Conservation (phyloP, 2,113 vertebrate species). For the Paralichthys olivaceus region DNA sequence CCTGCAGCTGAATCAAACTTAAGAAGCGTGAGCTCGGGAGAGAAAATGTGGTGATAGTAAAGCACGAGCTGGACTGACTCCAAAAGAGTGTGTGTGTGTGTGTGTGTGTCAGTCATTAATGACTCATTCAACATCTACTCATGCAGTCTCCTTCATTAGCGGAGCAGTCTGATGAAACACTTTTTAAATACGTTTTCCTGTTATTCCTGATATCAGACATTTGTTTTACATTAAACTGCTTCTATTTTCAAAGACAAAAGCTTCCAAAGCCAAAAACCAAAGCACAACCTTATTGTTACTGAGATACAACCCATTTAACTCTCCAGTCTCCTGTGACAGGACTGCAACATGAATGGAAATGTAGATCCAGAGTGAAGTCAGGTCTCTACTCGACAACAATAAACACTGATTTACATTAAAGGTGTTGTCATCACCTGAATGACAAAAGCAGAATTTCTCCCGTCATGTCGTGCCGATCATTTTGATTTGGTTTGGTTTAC, state of each 20-base stretch:
- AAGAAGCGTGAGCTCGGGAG: constrained; percentile 33
- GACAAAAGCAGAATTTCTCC: background rate
- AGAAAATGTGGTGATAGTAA: constrained; percentile 34
- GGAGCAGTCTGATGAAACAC: background rate
- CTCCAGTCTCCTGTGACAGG: too few species aligned
- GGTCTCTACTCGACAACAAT: background rate
- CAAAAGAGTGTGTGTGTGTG: constrained; percentile 1
- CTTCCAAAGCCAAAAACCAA: background rate
- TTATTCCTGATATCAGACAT: background rate
- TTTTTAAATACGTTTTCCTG: background rate
- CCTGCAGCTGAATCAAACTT: constrained; percentile 50
- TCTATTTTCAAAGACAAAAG: background rate
- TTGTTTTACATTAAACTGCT: background rate
- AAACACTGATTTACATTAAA: background rate
- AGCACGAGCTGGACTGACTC: constrained; percentile 12
- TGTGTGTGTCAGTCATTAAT: constrained; percentile 1
- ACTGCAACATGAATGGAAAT: background rate
- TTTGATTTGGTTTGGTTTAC: background rate
- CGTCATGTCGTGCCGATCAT: background rate
- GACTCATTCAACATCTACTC: constrained; percentile 5
- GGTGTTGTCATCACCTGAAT: background rate
- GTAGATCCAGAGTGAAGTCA: background rate
- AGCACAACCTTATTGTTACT: too few species aligned
- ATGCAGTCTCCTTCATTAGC: background rate
- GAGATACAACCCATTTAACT: too few species aligned